Base-by-base conservation (phyloP, 2,797 vertebrate genomes). In the Hypotaenidia okinawae region DNA sequence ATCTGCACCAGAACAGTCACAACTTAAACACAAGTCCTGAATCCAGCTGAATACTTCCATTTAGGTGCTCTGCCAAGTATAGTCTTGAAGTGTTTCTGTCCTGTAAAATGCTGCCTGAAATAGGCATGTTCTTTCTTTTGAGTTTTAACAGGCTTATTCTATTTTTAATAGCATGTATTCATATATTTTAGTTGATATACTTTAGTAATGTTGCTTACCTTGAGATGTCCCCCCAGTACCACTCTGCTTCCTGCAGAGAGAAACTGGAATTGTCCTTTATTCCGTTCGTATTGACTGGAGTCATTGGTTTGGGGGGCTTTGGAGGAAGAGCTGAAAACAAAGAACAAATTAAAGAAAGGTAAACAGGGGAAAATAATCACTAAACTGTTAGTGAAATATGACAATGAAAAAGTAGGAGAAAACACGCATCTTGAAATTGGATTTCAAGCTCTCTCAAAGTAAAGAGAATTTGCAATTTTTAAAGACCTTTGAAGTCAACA, bases 141-240 rank as follows among this genome's bases (percentile, higher is more conserved):
- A 89, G 76, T 61, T 75, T 43, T 91, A 89, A 55, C 16, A 73
- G 14, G 17, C 8, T 27, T 61, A 59, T 72, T 78, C 22, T 84
- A 49, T 41, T 93, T 67, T 72, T 83, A 70, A 45, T 33, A 68
- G 51, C 21, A 47, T 15, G 21, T 45, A 39, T 55, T 47, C 69
- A 69, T n/a, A 63, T 13, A 54, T 49, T 66, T 74, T 28, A 85
- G 89, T 62, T 27, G 58, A 66, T 33, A 45, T 12, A 32, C n/a
- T 80, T 58, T 30, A 80, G 52, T 58, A 84, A 54, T 78, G 92
- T n/a, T 90, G 68, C 58, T 98, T 98, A 99, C 99, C 99, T 99
- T 97, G 99, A 99, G 97, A 99, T 99, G 97, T 99, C 99, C 15
- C 99, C 99, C 99, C 99, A 99, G 97, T 99, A 99, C 99, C 99